Conservation (phyloP, 1,140 invertebrate genomes). For the Elysia chlorotica region DNA sequence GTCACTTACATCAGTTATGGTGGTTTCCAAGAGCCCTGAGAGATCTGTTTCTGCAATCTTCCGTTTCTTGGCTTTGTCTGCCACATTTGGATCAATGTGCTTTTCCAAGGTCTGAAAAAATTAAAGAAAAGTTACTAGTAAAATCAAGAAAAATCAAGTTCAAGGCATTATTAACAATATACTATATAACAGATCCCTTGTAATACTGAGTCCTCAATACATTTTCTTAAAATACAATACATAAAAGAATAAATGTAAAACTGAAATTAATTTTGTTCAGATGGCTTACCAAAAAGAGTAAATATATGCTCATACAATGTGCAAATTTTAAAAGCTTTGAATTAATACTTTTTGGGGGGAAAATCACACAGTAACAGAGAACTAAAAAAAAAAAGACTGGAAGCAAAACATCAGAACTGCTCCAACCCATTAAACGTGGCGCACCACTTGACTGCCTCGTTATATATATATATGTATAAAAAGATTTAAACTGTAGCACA, state of each 20-base stretch:
- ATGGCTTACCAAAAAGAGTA: too few species aligned
- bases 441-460: background rate
- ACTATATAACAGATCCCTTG: background rate
- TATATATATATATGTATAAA: background rate
- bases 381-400: background rate
- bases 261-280: background rate
- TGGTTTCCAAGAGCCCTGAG: slow-evolving; percentile 26
- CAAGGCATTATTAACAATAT: background rate
- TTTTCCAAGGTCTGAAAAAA: slow-evolving; percentile 68
- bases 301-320: too few species aligned
- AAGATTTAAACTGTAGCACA: slow-evolving; percentile 25
- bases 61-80: slow-evolving; percentile 70
- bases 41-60: slow-evolving; percentile 28
- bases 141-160: background rate
- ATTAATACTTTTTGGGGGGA: too few species aligned
- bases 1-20: slow-evolving; percentile 21
- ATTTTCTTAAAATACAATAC: background rate
- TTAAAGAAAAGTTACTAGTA: background rate
- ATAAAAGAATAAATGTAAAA: background rate
- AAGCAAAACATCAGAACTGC: background rate
- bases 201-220: background rate
- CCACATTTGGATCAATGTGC: slow-evolving; percentile 76
- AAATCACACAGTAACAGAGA: too few species aligned
- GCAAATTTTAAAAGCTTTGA: slow-evolving; percentile 9
- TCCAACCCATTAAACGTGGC: background rate